Conservation (phyloP, 2,113 vertebrate species). For the Cynoglossus semilaevis region DNA sequence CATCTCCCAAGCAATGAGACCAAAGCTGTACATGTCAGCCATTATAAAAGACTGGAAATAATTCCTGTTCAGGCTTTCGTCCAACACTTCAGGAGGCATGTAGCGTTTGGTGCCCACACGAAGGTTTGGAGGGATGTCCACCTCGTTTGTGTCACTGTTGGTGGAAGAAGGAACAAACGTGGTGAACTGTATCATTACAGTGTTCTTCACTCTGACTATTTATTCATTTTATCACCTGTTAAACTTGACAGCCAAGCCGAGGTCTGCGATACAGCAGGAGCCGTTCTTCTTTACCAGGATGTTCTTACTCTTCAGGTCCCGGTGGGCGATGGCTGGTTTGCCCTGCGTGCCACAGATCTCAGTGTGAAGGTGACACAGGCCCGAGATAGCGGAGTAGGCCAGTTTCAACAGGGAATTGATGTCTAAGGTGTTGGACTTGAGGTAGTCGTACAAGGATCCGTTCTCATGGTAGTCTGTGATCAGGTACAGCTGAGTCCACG, state of each 20-base stretch:
- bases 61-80: conserved; percentile 90
- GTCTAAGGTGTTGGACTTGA: conserved; percentile 93
- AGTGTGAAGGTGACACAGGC: conserved; percentile 94
- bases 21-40: conserved; percentile 99
- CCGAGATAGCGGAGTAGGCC: conserved; percentile 90
- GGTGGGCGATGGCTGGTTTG: conserved; percentile 94
- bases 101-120: conserved; percentile 97
- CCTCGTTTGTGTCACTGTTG: conserved; percentile 91
- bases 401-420: conserved; percentile 86
- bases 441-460: conserved; percentile 93
- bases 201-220: no score
- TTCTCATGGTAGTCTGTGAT: conserved; percentile 98
- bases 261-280: conserved; percentile 92
- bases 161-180: background rate
- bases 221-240: conserved; percentile 82
- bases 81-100: conserved; percentile 96
- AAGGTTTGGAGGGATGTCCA: conserved; percentile 93
- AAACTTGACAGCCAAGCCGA: conserved; percentile 95
- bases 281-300: conserved; percentile 96
- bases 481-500: conserved; percentile 96
- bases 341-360: conserved; percentile 98
- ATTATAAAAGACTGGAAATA: conserved; percentile 98
- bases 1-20: conserved; percentile 96
- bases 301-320: conserved; percentile 98
- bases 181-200: background rate